A percentile compares a stretch with the other conserved stretches of the same genome.
phyloP scores from a whole-genome alignment of 2,113 vertebrate species.

The Prinia subflava region DNA sequence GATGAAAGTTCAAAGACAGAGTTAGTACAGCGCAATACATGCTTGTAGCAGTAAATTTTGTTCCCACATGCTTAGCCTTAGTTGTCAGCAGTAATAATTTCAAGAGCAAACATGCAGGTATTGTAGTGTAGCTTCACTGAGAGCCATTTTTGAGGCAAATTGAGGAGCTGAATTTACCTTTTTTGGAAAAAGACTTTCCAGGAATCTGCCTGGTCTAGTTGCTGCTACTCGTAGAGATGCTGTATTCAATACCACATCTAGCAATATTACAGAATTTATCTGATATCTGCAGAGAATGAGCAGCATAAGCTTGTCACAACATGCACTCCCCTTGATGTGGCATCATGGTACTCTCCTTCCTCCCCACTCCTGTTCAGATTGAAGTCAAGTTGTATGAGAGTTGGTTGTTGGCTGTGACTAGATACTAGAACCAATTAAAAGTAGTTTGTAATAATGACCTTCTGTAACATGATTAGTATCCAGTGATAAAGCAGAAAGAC shows the following conservation, averaged over 20 bases:
- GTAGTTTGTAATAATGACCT: neutral
- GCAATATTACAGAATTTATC: neutral
- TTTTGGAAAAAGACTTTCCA: neutral
- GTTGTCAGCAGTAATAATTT: neutral
- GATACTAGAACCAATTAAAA: neutral
- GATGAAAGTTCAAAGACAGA: neutral
- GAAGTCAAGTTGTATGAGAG: neutral
- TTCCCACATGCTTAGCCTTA: neutral
- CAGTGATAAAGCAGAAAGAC: neutral
- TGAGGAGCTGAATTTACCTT: neutral
- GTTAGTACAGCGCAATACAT: neutral
- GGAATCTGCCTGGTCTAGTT: neutral
- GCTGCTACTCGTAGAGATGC: neutral
- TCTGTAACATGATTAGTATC: neutral
- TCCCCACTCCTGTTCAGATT: neutral
- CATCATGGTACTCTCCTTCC: neutral
- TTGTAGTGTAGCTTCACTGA: neutral
- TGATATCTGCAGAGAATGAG: neutral
- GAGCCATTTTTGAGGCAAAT: neutral
- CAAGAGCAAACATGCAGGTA: neutral
- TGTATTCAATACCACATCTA: neutral
- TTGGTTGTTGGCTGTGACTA: neutral
- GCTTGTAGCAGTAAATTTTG: neutral
- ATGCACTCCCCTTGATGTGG: neutral
- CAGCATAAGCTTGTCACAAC: neutral